Conservation (phyloP, 53 echinoderm and acorn worm genomes). For the Crossaster papposus region DNA sequence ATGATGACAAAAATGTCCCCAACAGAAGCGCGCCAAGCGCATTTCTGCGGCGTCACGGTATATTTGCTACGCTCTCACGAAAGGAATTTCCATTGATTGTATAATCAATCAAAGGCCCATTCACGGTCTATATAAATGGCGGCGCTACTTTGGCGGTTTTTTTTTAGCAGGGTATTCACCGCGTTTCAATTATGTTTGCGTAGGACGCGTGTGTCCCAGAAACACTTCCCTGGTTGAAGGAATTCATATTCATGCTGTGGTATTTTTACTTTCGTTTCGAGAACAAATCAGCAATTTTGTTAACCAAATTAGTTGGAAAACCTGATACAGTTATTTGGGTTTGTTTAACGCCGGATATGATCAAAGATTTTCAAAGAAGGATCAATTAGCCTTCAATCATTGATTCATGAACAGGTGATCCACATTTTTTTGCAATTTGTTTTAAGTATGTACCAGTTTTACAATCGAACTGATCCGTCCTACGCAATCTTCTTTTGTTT, state of each 20-base stretch:
- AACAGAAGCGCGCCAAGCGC: background rate
- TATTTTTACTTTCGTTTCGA: background rate
- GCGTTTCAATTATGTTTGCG: background rate
- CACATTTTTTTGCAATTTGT: background rate
- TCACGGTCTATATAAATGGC: background rate
- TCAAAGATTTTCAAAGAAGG: background rate
- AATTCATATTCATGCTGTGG: background rate
- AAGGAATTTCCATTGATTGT: too few relatives aligned
- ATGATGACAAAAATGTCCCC: background rate
- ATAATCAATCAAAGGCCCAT: background rate
- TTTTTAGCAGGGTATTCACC: background rate
- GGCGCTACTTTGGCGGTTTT: background rate
- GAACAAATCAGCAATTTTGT: background rate
- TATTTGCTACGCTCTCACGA: background rate
- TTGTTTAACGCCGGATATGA: background rate
- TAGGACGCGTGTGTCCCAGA: background rate
- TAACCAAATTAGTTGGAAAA: background rate
- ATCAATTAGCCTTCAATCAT: background rate
- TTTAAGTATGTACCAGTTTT: background rate
- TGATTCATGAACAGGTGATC: background rate
- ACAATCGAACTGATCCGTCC: background rate
- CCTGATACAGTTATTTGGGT: background rate
- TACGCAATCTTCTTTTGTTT: too few relatives aligned
- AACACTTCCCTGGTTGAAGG: background rate
- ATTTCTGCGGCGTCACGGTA: background rate